Conservation (phyloP, 2,113 vertebrate genomes). For the Antechinus stuartii region DNA sequence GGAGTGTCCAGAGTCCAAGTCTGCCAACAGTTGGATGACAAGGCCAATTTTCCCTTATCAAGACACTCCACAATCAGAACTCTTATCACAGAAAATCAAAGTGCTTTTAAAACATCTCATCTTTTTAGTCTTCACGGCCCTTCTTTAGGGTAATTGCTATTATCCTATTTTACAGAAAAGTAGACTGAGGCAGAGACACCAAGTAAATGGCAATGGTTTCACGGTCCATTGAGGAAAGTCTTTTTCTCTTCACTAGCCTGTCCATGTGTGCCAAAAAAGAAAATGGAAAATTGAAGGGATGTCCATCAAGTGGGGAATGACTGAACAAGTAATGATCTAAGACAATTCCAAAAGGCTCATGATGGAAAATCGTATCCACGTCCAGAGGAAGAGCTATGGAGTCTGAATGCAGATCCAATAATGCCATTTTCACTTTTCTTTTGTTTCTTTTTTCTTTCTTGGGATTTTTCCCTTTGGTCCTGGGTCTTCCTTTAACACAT, state of each 20-base stretch:
- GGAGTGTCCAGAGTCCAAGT: neutral
- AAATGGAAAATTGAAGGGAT: no score
- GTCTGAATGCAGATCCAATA: no score
- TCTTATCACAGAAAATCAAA: neutral
- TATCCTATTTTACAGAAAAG: neutral
- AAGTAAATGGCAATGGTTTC: neutral
- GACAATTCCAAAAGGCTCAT: no score
- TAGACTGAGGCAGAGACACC: neutral
- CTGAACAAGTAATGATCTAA: no score
- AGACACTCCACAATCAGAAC: neutral
- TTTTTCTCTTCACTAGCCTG: neutral
- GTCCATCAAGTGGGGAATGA: no score
- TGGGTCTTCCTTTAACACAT: no score
- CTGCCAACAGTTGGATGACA: neutral
- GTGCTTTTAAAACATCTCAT: neutral
- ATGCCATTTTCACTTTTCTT: no score
- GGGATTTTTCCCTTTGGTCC: no score
- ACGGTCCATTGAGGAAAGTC: neutral
- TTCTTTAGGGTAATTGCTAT: neutral
- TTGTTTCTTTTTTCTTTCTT: no score
- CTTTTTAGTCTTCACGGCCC: neutral
- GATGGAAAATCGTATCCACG: no score
- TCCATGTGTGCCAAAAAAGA: no score
- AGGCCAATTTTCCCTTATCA: neutral
- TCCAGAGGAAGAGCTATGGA: no score